Percentiles rank a stretch among this genome's conserved stretches.
These are phyloP conservation scores for Axinella damicornis DNA, from an alignment of 37 sponge, comb jelly and placozoan genomes.

Conservation along the genomic window DNA sequence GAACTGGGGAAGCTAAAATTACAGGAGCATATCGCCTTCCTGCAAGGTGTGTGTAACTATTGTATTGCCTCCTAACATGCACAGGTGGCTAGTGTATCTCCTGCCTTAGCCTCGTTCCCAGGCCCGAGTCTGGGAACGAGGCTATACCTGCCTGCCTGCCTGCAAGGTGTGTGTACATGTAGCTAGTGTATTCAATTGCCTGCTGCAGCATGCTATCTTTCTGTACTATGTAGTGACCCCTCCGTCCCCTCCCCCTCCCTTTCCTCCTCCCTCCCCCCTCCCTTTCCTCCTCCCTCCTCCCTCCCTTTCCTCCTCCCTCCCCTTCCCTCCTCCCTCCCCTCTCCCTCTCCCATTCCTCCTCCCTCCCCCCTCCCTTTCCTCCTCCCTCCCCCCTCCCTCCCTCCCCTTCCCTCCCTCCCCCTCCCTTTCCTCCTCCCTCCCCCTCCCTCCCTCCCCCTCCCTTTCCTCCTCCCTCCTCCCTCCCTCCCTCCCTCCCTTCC, in stretches of 20 bases:
- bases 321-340: too few species aligned
- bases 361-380: neutral
- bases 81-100: too few species aligned
- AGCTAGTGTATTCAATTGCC: too few species aligned
- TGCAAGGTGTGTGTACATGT: too few species aligned
- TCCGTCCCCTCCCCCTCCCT: too few species aligned
- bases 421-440: too few species aligned
- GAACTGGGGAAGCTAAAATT: slow-evolving; percentile 89
- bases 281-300: neutral
- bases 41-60: slow-evolving; percentile 60
- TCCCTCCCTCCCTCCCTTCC: neutral
- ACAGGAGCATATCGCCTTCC: slow-evolving; percentile 70
- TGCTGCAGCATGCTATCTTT: too few species aligned
- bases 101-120: neutral
- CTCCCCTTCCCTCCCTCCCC: neutral
- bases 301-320: neutral
- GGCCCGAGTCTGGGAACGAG: too few species aligned
- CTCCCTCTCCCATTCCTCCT: neutral
- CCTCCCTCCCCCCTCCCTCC: neutral
- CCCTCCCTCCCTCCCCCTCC: neutral
- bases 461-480: neutral
- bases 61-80: too few species aligned
- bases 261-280: too few species aligned
- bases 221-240: too few species aligned
- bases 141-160: neutral